phyloP scores from a whole-genome alignment of 2,797 vertebrate species.

The Picus viridis region DNA sequence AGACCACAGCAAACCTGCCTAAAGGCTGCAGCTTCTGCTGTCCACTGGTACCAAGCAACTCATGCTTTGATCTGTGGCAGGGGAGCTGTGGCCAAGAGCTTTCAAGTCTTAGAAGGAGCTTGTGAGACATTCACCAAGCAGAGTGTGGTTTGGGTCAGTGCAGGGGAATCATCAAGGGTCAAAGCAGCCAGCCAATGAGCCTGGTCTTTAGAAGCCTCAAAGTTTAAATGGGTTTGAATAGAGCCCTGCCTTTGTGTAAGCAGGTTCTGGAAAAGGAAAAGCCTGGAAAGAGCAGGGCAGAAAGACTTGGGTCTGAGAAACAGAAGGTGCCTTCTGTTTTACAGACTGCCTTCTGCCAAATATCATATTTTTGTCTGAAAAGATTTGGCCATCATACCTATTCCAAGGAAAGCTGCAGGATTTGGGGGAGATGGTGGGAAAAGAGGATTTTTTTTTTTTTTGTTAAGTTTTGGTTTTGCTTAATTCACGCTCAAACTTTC shows the following conservation, averaged over 20 bases:
- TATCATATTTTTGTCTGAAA: background rate
- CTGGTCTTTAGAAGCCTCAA: background rate
- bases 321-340: background rate
- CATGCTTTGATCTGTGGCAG: background rate
- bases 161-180: background rate
- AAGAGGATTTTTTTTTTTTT: constrained; percentile 3
- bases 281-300: background rate
- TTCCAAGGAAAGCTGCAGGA: background rate
- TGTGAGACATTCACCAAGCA: background rate
- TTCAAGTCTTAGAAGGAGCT: background rate
- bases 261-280: background rate
- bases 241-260: background rate
- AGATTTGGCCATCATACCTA: background rate
- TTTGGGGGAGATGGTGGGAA: constrained; percentile 33
- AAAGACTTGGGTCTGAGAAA: background rate
- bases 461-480: constrained; percentile 5
- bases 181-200: background rate
- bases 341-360: background rate
- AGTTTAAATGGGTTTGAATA: background rate
- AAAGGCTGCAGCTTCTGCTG: background rate
- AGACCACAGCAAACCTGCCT: background rate
- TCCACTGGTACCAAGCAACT: accelerated
- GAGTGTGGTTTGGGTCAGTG: background rate
- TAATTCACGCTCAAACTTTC: constrained; percentile 44
- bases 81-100: background rate